Conservation (phyloP, 2,888 invertebrate genomes). For the Drosophila borealis region DNA sequence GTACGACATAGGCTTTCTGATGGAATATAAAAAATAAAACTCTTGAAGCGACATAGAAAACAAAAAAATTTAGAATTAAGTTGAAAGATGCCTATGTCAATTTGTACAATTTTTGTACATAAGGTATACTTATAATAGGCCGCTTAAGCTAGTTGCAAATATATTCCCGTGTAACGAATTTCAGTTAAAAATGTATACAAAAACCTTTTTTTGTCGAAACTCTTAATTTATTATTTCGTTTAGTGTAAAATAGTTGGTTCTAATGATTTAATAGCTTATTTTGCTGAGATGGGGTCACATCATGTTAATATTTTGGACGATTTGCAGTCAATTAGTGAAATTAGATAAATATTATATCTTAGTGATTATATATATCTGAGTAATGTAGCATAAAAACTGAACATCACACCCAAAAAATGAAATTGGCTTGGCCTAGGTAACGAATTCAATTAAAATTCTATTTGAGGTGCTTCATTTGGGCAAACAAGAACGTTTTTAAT, state of each 20-base stretch:
- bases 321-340: conserved; percentile 34
- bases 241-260: neutral
- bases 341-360: conserved; percentile 26
- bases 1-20: too few species aligned
- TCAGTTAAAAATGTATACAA: neutral
- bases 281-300: neutral
- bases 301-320: conserved; percentile 15
- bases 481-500: conserved; percentile 81
- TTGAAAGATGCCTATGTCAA: too few species aligned
- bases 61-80: too few species aligned
- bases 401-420: conserved; percentile 52
- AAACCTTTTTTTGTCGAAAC: neutral
- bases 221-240: neutral
- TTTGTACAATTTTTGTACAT: too few species aligned
- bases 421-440: conserved; percentile 38
- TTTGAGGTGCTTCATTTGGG: conserved; percentile 71
- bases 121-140: too few species aligned
- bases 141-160: too few species aligned
- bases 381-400: conserved; percentile 52
- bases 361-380: conserved; percentile 13
- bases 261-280: neutral
- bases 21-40: too few species aligned
- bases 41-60: too few species aligned
- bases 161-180: too few species aligned
- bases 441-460: conserved; percentile 73